Evolutionary conservation across 2,113 vertebrate genomes (phyloP), one percentile per base, ranked within the genome.

Genomic region (Nothoprocta pentlandii): DNA sequence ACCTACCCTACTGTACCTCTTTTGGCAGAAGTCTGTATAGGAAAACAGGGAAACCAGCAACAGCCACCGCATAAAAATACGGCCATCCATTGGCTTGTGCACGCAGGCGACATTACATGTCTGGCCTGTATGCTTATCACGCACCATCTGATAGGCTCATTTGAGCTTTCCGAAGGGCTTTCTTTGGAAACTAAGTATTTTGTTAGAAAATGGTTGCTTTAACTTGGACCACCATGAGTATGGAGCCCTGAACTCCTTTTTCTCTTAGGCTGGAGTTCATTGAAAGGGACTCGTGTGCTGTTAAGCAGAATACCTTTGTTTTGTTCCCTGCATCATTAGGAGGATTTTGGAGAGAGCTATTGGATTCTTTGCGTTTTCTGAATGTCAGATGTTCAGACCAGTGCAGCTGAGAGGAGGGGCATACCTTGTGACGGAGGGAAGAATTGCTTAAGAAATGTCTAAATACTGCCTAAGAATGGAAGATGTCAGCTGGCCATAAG

Each of bases 261-360:
- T 22, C 10, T 25, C 42, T 49, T 34, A 16, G 16, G 68, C 47
- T 51, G 32, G 22, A 70, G n/a, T 58, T 32, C 30, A 32, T 16
- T 17, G 54, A 58, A 58, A 9, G 54, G 30, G 28, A 58, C 54
- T 58, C 13, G 8, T 32, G 54, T 28, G 28, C 28, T 83, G 7
- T 51, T 58, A 51, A 53, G 25, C 21, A 28, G 41, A 16, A 5
- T 41, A 28, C n/a, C 69, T 53, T 41, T 66, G 53, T 16, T 51
- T 49, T 32, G 34, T n/a, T 77, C 67, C 67, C 64, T 14, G 1
- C 0, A 0, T 44, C 15, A 28, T 58, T 11, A 26, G 41, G 26
- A 49, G 7, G 0, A 0, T 59, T 77, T 56, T 46, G 32, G 7
- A 66, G 70, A 26, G 7, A 0, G 1, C 12, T 46, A 44, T 1